Evolutionary conservation across 2,888 invertebrate genomes (phyloP).

Genomic region (Ischnura elegans): DNA sequence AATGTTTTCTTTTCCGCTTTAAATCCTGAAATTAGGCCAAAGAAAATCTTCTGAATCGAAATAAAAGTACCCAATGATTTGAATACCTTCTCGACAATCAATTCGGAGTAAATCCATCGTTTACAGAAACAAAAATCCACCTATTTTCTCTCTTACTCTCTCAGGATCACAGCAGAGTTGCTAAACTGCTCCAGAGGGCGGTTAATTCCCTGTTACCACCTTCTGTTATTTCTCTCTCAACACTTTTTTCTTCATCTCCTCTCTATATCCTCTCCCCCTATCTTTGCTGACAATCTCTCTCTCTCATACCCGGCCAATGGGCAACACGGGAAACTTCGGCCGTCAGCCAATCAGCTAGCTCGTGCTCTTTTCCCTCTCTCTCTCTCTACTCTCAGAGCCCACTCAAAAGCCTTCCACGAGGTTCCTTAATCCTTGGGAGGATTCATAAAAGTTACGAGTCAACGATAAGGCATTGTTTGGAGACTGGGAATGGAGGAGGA

Average conservation of each 20-base stretch:
- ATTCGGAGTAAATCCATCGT: background rate
- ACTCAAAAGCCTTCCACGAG: background rate
- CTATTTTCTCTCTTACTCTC: background rate
- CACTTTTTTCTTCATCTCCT: background rate
- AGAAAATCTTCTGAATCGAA: background rate
- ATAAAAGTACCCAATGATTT: background rate
- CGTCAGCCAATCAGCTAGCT: background rate
- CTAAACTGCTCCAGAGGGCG: background rate
- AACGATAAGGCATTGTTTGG: slow-evolving; percentile 31
- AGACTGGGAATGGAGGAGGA: background rate
- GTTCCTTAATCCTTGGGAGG: background rate
- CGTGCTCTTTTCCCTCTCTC: background rate
- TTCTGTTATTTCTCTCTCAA: background rate
- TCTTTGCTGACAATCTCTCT: background rate
- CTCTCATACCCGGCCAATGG: background rate
- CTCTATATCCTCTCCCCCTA: background rate
- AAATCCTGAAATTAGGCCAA: background rate
- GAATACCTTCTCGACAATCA: background rate
- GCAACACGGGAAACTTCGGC: background rate
- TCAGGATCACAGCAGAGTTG: background rate
- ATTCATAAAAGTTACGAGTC: slow-evolving; percentile 25
- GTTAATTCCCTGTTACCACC: background rate
- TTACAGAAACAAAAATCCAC: background rate
- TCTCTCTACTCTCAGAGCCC: background rate
- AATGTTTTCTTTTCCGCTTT: background rate